phyloP scores from a whole-genome alignment of 2,113 vertebrate species.

The Cyprinus carpio region DNA sequence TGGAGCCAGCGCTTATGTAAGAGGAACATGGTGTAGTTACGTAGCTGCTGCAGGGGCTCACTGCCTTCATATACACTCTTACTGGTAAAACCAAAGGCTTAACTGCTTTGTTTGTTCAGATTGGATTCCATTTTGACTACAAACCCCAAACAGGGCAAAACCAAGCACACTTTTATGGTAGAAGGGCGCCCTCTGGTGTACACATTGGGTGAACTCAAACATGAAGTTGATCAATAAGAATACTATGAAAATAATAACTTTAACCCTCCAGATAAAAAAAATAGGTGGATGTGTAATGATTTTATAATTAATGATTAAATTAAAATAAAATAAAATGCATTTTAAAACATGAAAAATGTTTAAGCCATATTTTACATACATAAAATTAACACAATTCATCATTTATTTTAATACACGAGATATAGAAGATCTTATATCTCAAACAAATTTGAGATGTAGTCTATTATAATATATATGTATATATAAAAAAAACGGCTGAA shows the following conservation, averaged over 20 bases:
- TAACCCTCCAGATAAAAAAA: not conserved
- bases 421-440: too few species aligned
- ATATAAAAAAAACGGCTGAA: too few species aligned
- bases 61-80: slow-evolving; percentile 21
- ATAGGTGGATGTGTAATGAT: not conserved
- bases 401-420: too few species aligned
- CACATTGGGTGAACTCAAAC: not conserved
- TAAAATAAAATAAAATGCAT: too few species aligned
- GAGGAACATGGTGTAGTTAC: not conserved
- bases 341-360: too few species aligned
- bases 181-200: slow-evolving; percentile 37
- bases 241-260: not conserved
- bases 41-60: not conserved
- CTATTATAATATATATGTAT: too few species aligned
- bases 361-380: too few species aligned
- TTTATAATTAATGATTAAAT: not conserved
- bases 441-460: too few species aligned
- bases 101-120: slow-evolving; percentile 17
- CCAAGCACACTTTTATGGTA: not conserved
- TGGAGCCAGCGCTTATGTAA: not conserved
- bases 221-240: not conserved
- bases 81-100: slow-evolving; percentile 22
- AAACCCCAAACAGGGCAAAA: not conserved
- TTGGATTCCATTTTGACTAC: not conserved
- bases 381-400: too few species aligned